phyloP scores from a whole-genome alignment of 2,113 vertebrate genomes.

The Argyrosomus japonicus region DNA sequence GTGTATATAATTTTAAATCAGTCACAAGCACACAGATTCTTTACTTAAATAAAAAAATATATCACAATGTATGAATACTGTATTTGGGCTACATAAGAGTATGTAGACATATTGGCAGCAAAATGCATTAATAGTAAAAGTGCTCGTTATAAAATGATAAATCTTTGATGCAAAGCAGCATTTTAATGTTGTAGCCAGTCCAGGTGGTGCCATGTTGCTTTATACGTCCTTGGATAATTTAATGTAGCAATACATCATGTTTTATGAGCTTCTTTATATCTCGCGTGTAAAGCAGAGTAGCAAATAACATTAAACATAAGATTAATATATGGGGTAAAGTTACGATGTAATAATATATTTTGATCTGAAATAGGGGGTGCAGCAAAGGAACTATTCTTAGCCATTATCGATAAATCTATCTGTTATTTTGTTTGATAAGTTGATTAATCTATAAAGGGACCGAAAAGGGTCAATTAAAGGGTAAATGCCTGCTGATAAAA shows the following conservation, averaged over 20 bases:
- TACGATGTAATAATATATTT: neutral
- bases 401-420: neutral
- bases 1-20: neutral
- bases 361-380: neutral
- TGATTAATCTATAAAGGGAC: neutral
- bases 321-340: neutral
- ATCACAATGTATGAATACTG: neutral
- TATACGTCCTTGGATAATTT: conserved; percentile 23
- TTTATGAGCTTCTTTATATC: conserved; percentile 40
- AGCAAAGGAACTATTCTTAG: neutral
- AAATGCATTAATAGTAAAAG: neutral
- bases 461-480: neutral
- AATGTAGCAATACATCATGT: conserved; percentile 25
- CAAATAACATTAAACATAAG: neutral
- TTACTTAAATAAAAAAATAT: neutral
- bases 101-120: neutral
- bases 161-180: conserved; percentile 33
- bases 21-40: neutral
- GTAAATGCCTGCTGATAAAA: too few relatives aligned
- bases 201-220: conserved; percentile 50
- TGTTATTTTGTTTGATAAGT: neutral
- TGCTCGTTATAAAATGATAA: conserved; percentile 17
- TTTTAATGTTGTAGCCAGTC: conserved; percentile 31
- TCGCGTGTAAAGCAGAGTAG: conserved; percentile 3
- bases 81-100: neutral